Evolutionary conservation across 2,113 vertebrate genomes (phyloP).

Genomic region (Rhinopomastus cyanomelas): DNA sequence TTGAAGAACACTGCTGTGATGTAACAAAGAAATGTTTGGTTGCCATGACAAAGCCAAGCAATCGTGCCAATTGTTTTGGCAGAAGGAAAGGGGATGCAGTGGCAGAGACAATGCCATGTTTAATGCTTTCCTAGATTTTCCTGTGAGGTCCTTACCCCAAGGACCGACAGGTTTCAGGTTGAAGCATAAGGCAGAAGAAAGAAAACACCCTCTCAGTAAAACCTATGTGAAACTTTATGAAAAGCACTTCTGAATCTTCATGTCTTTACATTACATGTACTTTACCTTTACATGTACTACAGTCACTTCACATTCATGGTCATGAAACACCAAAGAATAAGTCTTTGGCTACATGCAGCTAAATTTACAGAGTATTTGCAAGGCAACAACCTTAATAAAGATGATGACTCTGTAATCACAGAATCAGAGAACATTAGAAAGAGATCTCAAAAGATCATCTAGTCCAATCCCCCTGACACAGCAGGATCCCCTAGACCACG

Average conservation of each 20-base stretch:
- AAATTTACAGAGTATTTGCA: background rate
- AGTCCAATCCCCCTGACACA: too few relatives aligned
- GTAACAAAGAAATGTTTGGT: background rate
- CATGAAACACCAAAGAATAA: background rate
- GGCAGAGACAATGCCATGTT: background rate
- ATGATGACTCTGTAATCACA: background rate
- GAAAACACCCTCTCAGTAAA: background rate
- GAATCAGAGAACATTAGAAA: too few relatives aligned
- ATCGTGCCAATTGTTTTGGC: background rate
- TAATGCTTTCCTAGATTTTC: background rate
- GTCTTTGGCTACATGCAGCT: background rate
- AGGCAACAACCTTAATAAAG: background rate
- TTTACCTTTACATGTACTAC: background rate
- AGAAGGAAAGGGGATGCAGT: background rate
- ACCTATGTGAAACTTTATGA: background rate
- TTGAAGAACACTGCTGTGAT: background rate
- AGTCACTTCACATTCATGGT: background rate
- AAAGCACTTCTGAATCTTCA: background rate
- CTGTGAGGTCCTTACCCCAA: background rate
- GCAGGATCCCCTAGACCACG: too few relatives aligned
- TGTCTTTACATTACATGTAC: too few relatives aligned
- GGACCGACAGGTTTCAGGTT: background rate
- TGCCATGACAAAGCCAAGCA: background rate
- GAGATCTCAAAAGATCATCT: too few relatives aligned
- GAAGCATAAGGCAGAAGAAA: background rate